Base-by-base conservation (phyloP, 2,113 vertebrate species). In the Isurus oxyrinchus region DNA sequence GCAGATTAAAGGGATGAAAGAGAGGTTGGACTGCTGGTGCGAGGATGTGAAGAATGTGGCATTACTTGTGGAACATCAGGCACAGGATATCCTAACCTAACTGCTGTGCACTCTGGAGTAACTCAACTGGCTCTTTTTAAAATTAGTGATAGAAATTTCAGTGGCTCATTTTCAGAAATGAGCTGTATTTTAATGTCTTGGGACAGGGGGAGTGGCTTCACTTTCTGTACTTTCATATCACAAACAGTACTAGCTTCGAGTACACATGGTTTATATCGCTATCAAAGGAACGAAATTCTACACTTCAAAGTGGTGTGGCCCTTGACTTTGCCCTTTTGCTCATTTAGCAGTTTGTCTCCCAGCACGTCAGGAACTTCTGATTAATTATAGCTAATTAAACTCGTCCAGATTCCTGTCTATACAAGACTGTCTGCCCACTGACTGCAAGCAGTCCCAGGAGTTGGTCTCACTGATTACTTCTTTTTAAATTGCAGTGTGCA, bases 1-100 rank as follows among this genome's bases (percentile, higher is more conserved):
- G 72, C 98, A 99, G 99, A 99, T 99, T 97, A 99, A 98, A 96
- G 99, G 99, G 0, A 99, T 99, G 99, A 99, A 99, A 97, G 99
- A 99, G 96, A 98, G 99, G 66, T 97, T 99, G 98, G 99, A 99
- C 97, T 98, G 98, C 96, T 99, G 99, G 99, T 99, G 99, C 94
- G 98, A 98, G 0, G 99, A 99, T 0, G 99, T 99, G 96, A 98
- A 98, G 97, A 98, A 99, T 98, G 99, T 99, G 99, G 99, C 99
- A 96, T 98, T 99, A 98, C 96, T 99, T 98, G 99, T 99, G 98
- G 99, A 99, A 97, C 98, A 99, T 97, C 99, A 99, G 97, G 99
- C 99, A 61, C 99, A 99, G 0, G 99, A 99, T 97, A 99, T 99
- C 97, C 98, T 99, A 96, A 99, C 99, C 97, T 99, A 98, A 98